Conservation (phyloP, 1,140 invertebrate genomes). For the Drosophila tani region DNA sequence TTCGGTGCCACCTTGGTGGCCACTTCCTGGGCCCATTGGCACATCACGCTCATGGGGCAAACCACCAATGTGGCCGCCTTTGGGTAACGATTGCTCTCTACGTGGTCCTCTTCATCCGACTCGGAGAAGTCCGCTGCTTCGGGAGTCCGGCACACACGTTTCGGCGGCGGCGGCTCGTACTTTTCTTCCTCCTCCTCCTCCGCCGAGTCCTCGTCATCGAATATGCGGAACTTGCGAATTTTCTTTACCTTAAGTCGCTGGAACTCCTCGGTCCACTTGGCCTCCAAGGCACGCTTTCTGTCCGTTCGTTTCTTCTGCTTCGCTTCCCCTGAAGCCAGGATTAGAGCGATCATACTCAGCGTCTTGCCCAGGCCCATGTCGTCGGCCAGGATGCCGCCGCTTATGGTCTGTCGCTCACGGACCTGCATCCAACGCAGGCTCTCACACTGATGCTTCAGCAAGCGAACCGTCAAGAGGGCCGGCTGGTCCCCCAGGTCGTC, state of each 20-base stretch:
- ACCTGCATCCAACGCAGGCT: constrained; percentile 93
- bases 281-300: background rate
- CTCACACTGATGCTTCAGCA: constrained; percentile 45
- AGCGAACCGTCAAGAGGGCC: constrained; percentile 17
- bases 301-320: background rate
- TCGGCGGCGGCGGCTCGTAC: constrained; percentile 6
- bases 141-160: background rate
- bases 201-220: constrained; percentile 27
- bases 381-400: constrained; percentile 60
- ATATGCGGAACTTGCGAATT: constrained; percentile 4
- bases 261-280: constrained; percentile 14
- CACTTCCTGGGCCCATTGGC: constrained; percentile 50
- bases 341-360: constrained; percentile 94
- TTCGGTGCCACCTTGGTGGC: constrained; percentile 38
- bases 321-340: constrained; percentile 85
- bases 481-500: constrained; percentile 34
- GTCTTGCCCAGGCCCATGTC: constrained; percentile 89
- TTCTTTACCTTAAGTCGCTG: constrained; percentile 2
- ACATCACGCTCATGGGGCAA: constrained; percentile 59
- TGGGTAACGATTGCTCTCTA: background rate
- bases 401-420: constrained; percentile 89
- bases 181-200: constrained; percentile 16
- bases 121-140: background rate
- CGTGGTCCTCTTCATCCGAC: constrained; percentile 2
- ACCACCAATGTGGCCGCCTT: constrained; percentile 43